Evolutionary conservation across 23 tunicate genomes (phyloP).

Genomic region (Ascidia mentula): DNA sequence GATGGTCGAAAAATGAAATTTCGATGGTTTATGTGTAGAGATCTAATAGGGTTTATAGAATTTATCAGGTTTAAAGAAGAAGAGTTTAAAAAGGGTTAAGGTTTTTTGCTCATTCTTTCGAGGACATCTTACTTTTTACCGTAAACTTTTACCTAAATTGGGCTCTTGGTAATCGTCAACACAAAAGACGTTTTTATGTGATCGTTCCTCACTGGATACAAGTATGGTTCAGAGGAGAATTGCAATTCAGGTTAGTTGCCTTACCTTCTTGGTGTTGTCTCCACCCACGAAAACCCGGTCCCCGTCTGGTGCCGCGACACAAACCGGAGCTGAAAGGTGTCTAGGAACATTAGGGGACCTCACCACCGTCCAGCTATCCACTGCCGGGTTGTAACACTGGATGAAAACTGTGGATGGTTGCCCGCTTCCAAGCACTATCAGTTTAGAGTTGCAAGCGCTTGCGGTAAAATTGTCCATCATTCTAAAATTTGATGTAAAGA

Average conservation of each 20-base stretch:
- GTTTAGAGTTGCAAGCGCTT: conserved; percentile 58
- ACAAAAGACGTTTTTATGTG: background rate
- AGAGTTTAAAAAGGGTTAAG: no score
- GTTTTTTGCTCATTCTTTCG: no score
- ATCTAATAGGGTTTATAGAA: background rate
- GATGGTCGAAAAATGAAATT: background rate
- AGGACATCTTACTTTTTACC: no score
- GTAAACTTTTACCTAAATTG: no score
- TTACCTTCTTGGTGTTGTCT: conserved; percentile 83
- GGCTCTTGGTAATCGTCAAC: no score
- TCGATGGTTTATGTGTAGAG: background rate
- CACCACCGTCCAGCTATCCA: conserved; percentile 60
- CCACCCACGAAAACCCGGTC: conserved; percentile 44
- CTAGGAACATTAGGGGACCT: conserved; percentile 87
- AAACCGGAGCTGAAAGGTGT: conserved; percentile 75
- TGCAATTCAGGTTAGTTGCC: background rate
- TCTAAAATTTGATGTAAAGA: conserved; percentile 10
- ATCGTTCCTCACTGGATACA: background rate
- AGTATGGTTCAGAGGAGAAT: background rate
- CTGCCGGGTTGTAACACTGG: conserved; percentile 79
- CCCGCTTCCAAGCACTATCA: conserved; percentile 66
- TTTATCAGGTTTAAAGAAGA: no score
- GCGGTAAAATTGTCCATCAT: conserved; percentile 59
- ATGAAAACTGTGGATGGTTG: conserved; percentile 37
- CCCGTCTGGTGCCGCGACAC: conserved; percentile 54